These are phyloP conservation scores for Okapia johnstoni DNA, from an alignment of 2,113 vertebrate species.

Conservation along the genomic window DNA sequence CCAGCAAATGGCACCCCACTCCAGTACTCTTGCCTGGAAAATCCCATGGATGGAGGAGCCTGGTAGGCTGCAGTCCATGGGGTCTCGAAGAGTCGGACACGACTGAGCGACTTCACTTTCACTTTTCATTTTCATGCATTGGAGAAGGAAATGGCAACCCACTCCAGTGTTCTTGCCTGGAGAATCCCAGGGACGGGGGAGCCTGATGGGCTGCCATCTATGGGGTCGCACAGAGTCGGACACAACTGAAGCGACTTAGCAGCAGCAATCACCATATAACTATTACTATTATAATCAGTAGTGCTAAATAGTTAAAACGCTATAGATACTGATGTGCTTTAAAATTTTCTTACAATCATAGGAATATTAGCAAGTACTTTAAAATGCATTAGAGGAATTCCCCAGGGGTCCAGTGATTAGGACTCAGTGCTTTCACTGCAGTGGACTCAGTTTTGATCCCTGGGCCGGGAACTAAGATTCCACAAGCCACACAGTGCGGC, in stretches of 20 bases:
- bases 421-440: neutral
- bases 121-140: no score
- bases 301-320: neutral
- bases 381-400: neutral
- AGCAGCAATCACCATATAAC: neutral
- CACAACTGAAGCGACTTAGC: no score
- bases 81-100: no score
- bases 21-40: no score
- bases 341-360: neutral
- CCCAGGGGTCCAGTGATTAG: neutral
- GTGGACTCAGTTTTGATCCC: neutral
- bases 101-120: no score
- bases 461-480: neutral
- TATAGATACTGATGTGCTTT: neutral
- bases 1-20: neutral
- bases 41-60: no score
- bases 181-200: no score
- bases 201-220: no score
- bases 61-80: no score
- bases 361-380: slow-evolving; percentile 4
- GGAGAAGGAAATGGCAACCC: no score
- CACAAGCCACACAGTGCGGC: neutral
- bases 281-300: neutral
- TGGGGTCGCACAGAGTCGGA: no score
- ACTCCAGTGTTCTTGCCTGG: no score